Evolutionary conservation across 2,113 vertebrate species (phyloP).

Genomic region (Protobothrops flavoviridis): DNA sequence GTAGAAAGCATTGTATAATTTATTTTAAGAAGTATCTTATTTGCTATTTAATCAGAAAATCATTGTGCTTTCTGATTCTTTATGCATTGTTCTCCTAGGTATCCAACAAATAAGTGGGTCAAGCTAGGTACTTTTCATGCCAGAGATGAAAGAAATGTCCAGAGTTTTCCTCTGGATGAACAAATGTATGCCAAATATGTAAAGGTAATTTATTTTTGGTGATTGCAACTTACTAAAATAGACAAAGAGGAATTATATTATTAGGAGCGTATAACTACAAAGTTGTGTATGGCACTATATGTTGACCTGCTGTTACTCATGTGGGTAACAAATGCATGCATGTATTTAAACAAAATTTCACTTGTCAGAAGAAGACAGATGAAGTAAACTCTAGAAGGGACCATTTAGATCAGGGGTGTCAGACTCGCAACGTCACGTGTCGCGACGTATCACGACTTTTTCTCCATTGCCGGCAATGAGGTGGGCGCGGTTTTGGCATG

Average conservation of each 20-base stretch:
- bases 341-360: background rate
- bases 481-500: too few relatives aligned
- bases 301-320: background rate
- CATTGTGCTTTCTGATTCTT: background rate
- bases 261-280: background rate
- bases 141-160: slow-evolving; percentile 94
- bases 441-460: too few relatives aligned
- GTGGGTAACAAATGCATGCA: too few relatives aligned
- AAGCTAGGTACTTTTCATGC: slow-evolving; percentile 97
- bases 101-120: slow-evolving; percentile 98
- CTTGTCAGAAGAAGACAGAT: background rate
- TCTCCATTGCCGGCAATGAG: too few relatives aligned
- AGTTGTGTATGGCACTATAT: background rate
- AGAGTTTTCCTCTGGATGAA: slow-evolving; percentile 97
- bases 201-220: slow-evolving; percentile 79
- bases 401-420: background rate
- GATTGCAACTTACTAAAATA: background rate
- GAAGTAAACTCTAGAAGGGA: background rate
- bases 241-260: background rate
- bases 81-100: slow-evolving; percentile 72
- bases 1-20: background rate
- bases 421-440: too few relatives aligned
- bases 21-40: background rate
- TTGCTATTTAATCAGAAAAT: background rate
- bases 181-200: slow-evolving; percentile 99